Evolutionary conservation across 2,888 invertebrate species (phyloP).

Genomic region (Himalopsyche kuldschensis): DNA sequence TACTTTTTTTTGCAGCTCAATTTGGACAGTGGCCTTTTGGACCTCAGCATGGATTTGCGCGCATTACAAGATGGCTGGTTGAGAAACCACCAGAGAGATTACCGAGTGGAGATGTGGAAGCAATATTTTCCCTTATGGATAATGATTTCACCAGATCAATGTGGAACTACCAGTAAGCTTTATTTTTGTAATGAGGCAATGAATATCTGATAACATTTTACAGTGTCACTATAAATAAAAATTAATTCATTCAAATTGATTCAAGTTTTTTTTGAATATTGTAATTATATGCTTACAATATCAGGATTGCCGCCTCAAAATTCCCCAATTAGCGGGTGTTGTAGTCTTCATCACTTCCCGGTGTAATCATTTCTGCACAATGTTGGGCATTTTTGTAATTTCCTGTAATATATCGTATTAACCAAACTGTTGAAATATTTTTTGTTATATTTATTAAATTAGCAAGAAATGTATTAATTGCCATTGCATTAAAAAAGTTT

Average conservation of each 20-base stretch:
- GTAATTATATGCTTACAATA: no score
- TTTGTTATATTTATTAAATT: neutral
- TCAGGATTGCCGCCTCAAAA: neutral
- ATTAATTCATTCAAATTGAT: no score
- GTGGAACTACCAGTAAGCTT: conserved; percentile 87
- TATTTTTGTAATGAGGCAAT: no score
- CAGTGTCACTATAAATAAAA: no score
- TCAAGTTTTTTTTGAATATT: no score
- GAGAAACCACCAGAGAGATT: conserved; percentile 86
- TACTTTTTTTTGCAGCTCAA: conserved; percentile 68
- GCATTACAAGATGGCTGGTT: conserved; percentile 88
- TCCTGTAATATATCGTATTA: no score
- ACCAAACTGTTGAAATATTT: neutral
- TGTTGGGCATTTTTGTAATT: no score
- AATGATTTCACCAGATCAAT: conserved; percentile 89
- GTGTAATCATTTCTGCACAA: no score
- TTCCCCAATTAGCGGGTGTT: neutral
- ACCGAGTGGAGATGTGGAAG: conserved; percentile 89
- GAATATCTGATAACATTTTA: no score
- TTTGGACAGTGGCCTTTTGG: conserved; percentile 95
- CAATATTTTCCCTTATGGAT: conserved; percentile 89
- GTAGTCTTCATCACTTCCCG: neutral
- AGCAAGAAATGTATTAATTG: neutral
- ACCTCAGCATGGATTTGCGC: conserved; percentile 95
- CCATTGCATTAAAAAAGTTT: neutral